Evolutionary conservation across 1,140 invertebrate species (phyloP).

Genomic region (Drosophila serrata): DNA sequence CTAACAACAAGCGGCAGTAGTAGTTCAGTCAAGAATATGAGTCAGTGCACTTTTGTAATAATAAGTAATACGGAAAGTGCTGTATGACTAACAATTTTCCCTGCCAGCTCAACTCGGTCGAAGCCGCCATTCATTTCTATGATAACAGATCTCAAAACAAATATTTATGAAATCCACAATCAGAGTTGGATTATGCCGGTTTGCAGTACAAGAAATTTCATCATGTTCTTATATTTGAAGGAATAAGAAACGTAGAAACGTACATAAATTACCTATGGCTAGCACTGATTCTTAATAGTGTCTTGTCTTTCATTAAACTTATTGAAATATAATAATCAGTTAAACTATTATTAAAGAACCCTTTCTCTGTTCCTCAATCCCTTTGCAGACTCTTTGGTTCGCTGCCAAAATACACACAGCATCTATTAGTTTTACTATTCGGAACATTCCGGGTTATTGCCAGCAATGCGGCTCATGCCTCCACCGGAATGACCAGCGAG

Average conservation of each 20-base stretch:
- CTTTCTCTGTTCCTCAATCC: conserved; percentile 52
- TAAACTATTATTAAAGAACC: conserved; percentile 18
- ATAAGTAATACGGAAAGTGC: conserved; percentile 32
- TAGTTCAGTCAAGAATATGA: conserved; percentile 53
- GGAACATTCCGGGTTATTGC: conserved; percentile 99
- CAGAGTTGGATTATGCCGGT: not conserved
- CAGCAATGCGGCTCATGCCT: conserved; percentile 94
- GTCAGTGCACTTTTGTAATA: conserved; percentile 72
- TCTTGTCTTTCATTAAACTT: not conserved
- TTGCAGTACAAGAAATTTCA: not conserved
- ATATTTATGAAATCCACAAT: conserved; percentile 37
- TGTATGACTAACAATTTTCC: conserved; percentile 58
- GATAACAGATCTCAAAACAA: conserved; percentile 33
- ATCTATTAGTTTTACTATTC: conserved; percentile 96
- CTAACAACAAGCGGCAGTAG: conserved; percentile 11
- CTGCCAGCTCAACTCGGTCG: conserved; percentile 5
- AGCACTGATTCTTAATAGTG: not conserved
- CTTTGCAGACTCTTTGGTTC: conserved; percentile 93
- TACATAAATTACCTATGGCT: no score
- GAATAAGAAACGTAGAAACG: not conserved
- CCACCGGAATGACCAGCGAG: conserved; percentile 98
- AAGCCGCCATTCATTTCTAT: conserved; percentile 26
- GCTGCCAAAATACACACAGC: conserved; percentile 95
- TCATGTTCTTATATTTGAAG: not conserved
- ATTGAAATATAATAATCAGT: not conserved